phyloP scores from a whole-genome alignment of 2,888 invertebrate genomes.

The Gastrophysa polygoni region DNA sequence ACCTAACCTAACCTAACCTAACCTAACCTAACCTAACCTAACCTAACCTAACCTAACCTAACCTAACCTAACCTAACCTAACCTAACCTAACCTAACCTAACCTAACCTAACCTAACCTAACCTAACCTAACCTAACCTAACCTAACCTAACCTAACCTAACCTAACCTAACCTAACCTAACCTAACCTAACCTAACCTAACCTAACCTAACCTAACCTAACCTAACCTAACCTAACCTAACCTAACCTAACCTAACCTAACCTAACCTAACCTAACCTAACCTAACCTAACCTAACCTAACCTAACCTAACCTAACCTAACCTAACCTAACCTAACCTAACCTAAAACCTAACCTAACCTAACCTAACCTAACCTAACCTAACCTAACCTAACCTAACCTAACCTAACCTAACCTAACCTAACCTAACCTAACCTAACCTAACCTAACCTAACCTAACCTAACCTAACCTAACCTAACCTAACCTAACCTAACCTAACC shows the following conservation, averaged over 20 bases:
- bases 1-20: not conserved
- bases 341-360: conserved; percentile 26
- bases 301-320: conserved; percentile 17
- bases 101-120: conserved; percentile 18
- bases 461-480: conserved; percentile 29
- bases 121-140: conserved; percentile 16
- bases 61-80: conserved; percentile 15
- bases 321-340: conserved; percentile 16
- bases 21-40: conserved; percentile 10
- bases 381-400: conserved; percentile 30
- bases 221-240: conserved; percentile 13
- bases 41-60: conserved; percentile 19
- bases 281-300: conserved; percentile 17
- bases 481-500: not conserved
- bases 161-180: conserved; percentile 16
- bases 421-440: conserved; percentile 19
- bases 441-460: conserved; percentile 29
- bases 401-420: conserved; percentile 29
- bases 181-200: conserved; percentile 18
- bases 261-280: conserved; percentile 11
- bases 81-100: conserved; percentile 21
- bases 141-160: conserved; percentile 17
- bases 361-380: conserved; percentile 29
- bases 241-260: conserved; percentile 13
- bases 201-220: conserved; percentile 11